Conservation (phyloP, 2,888 invertebrate genomes). For the Oeneis ivallda region DNA sequence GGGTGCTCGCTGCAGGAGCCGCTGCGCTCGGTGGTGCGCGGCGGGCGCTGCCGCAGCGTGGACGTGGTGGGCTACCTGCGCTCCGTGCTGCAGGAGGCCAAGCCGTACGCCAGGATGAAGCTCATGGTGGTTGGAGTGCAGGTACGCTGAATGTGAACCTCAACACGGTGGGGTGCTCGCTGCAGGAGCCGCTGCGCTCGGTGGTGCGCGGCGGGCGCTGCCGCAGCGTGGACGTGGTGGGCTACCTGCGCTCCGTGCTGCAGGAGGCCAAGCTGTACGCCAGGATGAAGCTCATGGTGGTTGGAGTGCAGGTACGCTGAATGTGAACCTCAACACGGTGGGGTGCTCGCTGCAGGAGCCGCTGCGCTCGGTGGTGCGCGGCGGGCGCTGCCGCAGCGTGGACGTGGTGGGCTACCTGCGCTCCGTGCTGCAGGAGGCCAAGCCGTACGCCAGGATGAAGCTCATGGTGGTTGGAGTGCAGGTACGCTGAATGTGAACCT, state of each 20-base stretch:
- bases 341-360: conserved; percentile 95
- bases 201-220: conserved; percentile 96
- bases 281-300: conserved; percentile 97
- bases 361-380: conserved; percentile 92
- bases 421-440: conserved; percentile 91
- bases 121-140: conserved; percentile 97
- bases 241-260: conserved; percentile 91
- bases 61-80: conserved; percentile 96
- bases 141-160: conserved; percentile 91
- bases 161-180: conserved; percentile 93
- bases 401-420: conserved; percentile 96
- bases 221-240: conserved; percentile 97
- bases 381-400: conserved; percentile 96
- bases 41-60: conserved; percentile 96
- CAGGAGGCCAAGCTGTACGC: conserved; percentile 97
- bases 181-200: conserved; percentile 92
- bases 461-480: conserved; percentile 97
- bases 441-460: conserved; percentile 96
- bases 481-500: conserved; percentile 91
- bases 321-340: conserved; percentile 96
- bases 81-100: conserved; percentile 91
- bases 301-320: conserved; percentile 90
- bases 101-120: conserved; percentile 96
- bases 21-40: conserved; percentile 92
- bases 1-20: conserved; percentile 95